Evolutionary conservation across 2,888 invertebrate genomes (phyloP), one percentile per base, ranked within the genome.

Genomic region (Axea sp.): DNA sequence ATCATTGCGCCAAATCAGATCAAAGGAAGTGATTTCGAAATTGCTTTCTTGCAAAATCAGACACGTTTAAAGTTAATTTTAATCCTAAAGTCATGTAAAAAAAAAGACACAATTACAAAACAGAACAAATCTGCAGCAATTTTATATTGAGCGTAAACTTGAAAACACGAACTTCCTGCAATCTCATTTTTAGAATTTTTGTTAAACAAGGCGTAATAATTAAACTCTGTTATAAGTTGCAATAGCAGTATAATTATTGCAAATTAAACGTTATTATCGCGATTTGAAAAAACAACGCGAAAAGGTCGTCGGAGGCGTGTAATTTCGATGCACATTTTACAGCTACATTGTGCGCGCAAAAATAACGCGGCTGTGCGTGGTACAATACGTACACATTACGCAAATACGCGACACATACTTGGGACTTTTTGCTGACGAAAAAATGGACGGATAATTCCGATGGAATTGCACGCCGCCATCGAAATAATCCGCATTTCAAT

Each of bases 401-500:
- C 39, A 47, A 55, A 65, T 65, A 64, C 53, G 15, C 65, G 45
- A 53, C 51, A 45, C 62, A 28, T 43, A 53, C 17, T 41, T 43
- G 17, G 51, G 7, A 14, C 19, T 71, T 62, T 60, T 71, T 47
- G 60, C 55, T 71, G 60, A 62, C 55, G 47, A 41, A 55, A 62
- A 65, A 53, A 43, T 3, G 30, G 9, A 12, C 59, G 49, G 57
- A 65, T 65, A 65, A 59, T 65, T 45, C 65, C 72, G 65, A 53
- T 51, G 45, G 33, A 73, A 73, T 65, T 65, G 65, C 57, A 47
- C 14, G 41, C 41, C 14, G 59, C 45, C 37, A 53, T 53, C 59
- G 39, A 39, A 65, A 65, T 73, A 65, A 73, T 65, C 65, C 72
- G 41, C 5, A 15, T 57, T 53, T 73, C 65, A 57, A 60, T 65